phyloP scores from a whole-genome alignment of 2,888 invertebrate species.

The Pinctada fucata region DNA sequence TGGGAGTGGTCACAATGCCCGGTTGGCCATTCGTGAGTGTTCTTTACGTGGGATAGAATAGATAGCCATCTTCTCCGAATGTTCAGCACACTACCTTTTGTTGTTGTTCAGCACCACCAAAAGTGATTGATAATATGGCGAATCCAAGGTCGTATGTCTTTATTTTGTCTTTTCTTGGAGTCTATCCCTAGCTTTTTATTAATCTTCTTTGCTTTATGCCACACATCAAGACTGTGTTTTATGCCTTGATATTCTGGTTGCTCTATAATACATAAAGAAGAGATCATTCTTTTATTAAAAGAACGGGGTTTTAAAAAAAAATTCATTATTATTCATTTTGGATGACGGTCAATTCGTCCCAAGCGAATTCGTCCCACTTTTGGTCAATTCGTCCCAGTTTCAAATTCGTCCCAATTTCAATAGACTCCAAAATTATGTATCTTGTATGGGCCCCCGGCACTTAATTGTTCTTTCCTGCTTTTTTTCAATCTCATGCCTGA shows the following conservation, averaged over 20 bases:
- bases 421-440: too few species aligned
- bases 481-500: too few species aligned
- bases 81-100: background rate
- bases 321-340: too few species aligned
- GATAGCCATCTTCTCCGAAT: background rate
- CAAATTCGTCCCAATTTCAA: too few species aligned
- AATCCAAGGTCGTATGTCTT: slow-evolving; percentile 7
- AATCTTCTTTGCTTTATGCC: slow-evolving; percentile 12
- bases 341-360: too few species aligned
- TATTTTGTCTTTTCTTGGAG: background rate
- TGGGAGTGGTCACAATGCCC: background rate
- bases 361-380: too few species aligned
- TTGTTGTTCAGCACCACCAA: too few species aligned
- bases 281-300: background rate
- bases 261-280: background rate
- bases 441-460: too few species aligned
- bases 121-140: slow-evolving; percentile 4
- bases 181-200: background rate
- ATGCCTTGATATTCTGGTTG: background rate
- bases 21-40: background rate
- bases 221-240: background rate
- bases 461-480: too few species aligned
- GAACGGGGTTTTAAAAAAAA: too few species aligned
- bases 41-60: background rate
- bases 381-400: too few species aligned